phyloP scores from a whole-genome alignment of 1,140 invertebrate species.

The Gonioctena quinquepunctata region DNA sequence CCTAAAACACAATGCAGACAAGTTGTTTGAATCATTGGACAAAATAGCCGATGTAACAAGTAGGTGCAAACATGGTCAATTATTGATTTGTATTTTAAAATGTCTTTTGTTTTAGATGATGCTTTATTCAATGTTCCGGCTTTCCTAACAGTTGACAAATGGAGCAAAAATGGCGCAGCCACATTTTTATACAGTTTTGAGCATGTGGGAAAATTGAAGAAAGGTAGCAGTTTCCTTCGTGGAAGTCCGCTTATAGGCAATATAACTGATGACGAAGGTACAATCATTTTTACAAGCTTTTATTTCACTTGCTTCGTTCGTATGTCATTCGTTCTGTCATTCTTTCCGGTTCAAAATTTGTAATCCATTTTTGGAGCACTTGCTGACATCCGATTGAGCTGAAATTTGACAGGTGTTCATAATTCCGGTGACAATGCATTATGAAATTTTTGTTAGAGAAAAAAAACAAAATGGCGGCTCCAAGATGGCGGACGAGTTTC shows the following conservation, averaged over 20 bases:
- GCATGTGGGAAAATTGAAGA: conserved; percentile 64
- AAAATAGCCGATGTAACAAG: conserved; percentile 59
- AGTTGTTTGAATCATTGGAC: conserved; percentile 54
- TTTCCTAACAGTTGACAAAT: conserved; percentile 68
- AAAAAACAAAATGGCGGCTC: no score
- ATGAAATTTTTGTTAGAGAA: no score
- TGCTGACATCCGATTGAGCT: no score
- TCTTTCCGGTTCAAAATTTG: no score
- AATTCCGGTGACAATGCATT: no score
- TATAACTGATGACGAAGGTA: conserved; percentile 14
- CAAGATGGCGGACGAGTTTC: no score
- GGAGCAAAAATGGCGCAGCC: conserved; percentile 62
- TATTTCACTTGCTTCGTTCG: no score
- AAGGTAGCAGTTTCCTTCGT: conserved; percentile 64
- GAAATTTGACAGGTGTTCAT: no score
- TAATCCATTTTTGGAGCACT: no score
- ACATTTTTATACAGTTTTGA: conserved; percentile 76
- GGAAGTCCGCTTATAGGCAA: conserved; percentile 62
- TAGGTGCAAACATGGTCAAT: background rate
- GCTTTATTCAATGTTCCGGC: conserved; percentile 75
- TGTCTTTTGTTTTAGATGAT: conserved; percentile 57
- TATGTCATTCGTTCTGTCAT: no score
- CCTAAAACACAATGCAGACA: conserved; percentile 37
- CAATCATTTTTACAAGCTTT: no score
- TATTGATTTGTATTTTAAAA: background rate